Base-by-base conservation (phyloP, 2,797 vertebrate genomes). In the Carduelis carduelis region DNA sequence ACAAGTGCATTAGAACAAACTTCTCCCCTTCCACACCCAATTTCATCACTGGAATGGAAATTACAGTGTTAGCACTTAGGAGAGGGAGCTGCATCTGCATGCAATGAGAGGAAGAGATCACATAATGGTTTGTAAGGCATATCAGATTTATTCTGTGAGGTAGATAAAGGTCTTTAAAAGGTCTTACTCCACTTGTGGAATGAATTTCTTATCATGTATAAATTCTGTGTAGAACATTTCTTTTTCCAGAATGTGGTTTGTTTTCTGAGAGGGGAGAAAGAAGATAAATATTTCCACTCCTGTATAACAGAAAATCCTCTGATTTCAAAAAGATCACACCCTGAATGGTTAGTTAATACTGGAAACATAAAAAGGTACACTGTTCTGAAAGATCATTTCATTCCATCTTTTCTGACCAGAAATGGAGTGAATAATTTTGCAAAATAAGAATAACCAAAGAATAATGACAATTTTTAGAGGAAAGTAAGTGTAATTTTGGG, bases 91-190 rank as follows among this genome's bases (percentile, higher is more conserved):
- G 93, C 82, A 95, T 97, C 97, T 97, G 95, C 95, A 91, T 96
- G 91, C 96, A 97, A 23, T 9, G 18, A 91, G 92, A 96, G 92
- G 93, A 88, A 97, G 95, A 96, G 94, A 96, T 96, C 93, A 39
- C 94, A 96, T 97, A 97, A 97, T 88, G 91, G 98, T 97, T 96
- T 97, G 90, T 94, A 98, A 97, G 91, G 95, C 97, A 96, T 96
- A 98, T 96, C 96, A 97, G 96, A 97, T 98, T 97, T 97, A 97
- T 98, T 97, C 97, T 97, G 90, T 94, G 96, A 96, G 92, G 93
- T 94, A 97, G 96, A 97, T 97, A 98, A 98, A 98, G 97, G 97
- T 97, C 98, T 97, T 97, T 97, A 97, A 98, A 98, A 98, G 97
- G 97, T 98, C 97, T 97, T 96, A 95, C 90, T 97, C 95, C 97